phyloP scores from a whole-genome alignment of 2,797 vertebrate species.

The Lates japonicus region DNA sequence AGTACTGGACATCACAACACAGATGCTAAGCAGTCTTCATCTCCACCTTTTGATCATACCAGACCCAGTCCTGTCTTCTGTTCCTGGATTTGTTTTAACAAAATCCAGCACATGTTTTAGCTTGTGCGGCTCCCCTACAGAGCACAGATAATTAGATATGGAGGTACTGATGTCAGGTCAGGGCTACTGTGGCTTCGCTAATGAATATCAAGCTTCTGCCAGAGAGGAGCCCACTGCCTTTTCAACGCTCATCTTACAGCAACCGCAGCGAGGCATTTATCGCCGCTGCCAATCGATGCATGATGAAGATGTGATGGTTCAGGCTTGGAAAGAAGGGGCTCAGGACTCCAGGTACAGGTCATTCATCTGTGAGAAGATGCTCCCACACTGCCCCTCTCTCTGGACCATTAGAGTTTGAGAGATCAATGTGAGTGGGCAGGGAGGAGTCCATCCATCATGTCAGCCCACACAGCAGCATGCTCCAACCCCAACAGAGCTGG shows the following conservation, averaged over 20 bases:
- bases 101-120: conserved; percentile 84
- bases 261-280: conserved; percentile 78
- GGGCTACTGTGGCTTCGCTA: conserved; percentile 75
- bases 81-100: conserved; percentile 79
- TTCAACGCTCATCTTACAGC: conserved; percentile 71
- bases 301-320: conserved; percentile 79
- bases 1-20: conserved; percentile 10
- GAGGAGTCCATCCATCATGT: conserved; percentile 77
- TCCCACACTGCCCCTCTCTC: conserved; percentile 59
- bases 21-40: conserved; percentile 23
- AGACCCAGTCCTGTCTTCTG: not conserved
- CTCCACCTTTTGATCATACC: conserved; percentile 51
- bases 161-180: conserved; percentile 86
- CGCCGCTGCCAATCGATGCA: conserved; percentile 70
- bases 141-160: conserved; percentile 89
- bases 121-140: conserved; percentile 66
- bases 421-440: conserved; percentile 63
- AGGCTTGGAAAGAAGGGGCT: conserved; percentile 46
- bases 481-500: conserved; percentile 36
- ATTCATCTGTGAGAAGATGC: conserved; percentile 71
- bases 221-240: conserved; percentile 73
- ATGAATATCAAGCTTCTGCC: conserved; percentile 85
- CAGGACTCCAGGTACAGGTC: conserved; percentile 53
- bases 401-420: conserved; percentile 80
- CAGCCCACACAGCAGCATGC: conserved; percentile 38